These are phyloP conservation scores for Urechis unicinctus DNA, from an alignment of 2,888 invertebrate genomes.

Conservation along the genomic window DNA sequence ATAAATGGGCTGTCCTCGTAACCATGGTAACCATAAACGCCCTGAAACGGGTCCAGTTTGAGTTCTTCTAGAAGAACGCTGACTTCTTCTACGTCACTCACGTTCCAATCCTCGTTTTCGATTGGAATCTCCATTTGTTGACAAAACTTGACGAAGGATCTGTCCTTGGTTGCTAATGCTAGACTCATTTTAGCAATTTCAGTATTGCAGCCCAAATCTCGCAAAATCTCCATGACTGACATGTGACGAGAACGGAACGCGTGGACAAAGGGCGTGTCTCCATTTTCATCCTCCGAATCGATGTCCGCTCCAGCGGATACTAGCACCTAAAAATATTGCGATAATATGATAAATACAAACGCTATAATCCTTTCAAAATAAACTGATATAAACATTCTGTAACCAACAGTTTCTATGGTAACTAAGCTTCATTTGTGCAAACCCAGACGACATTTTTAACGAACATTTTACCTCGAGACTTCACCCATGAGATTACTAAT, in stretches of 20 bases:
- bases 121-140: conserved; percentile 22
- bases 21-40: conserved; percentile 22
- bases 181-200: conserved; percentile 27
- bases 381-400: no score
- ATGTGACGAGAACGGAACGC: conserved; percentile 20
- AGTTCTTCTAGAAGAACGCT: conserved; percentile 15
- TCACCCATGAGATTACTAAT: no score
- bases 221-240: conserved; percentile 17
- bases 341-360: not conserved
- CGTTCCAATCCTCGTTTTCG: conserved; percentile 27
- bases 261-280: conserved; percentile 26
- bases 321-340: conserved; percentile 12
- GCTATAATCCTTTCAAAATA: no score
- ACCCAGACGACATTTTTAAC: no score
- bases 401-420: no score
- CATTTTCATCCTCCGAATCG: conserved; percentile 25
- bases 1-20: conserved; percentile 25
- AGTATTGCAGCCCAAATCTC: conserved; percentile 20
- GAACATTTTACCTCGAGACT: no score
- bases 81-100: conserved; percentile 14
- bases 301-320: conserved; percentile 22
- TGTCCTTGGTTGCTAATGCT: conserved; percentile 21
- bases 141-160: conserved; percentile 17
- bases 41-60: conserved; percentile 22
- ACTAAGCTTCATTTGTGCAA: no score